Evolutionary conservation across 2,888 invertebrate genomes (phyloP), one percentile per base, ranked within the genome.

Genomic region (Galeruca laticollis): DNA sequence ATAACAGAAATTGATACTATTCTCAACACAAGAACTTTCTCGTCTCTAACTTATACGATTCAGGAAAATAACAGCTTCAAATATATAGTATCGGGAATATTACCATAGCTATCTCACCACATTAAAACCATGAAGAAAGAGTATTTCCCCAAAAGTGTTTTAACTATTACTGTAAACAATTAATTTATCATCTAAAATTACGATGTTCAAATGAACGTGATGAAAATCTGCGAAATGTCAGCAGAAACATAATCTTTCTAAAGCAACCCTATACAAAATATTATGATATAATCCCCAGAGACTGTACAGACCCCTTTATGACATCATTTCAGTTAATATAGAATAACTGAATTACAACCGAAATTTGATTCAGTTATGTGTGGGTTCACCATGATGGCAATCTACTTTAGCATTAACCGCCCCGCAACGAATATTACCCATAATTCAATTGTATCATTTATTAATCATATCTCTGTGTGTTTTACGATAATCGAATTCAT

Each of bases 361-460:
- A 81, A 81, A 80, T 81, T 78, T 77, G 82, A 84, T 85, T 82
- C 81, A 79, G 81, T 80, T 80, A 79, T 78, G 76, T 80, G 82
- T 78, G 83, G 82, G 79, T 80, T 76, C 72, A 75, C 78, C 82
- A 82, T 83, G 81, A 83, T 83, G 82, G 79, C 80, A 80, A 82
- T 79, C 79, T 82, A 82, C 81, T 83, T 82, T 81, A 78, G 35
- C 79, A 79, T 80, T 79, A 70, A 69, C 73, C 70, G 69, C 70
- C 69, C 71, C 73, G 70, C 76, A 70, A 76, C 73, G 75, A 78
- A 75, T 77, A 76, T 76, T 70, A 64, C 75, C 78, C 77, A 18
- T 81, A 81, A 81, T 79, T 74, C 68, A 79, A 81, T 82, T 80
- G 79, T 78, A 78, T 78, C 79, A 77, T 80, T 81, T 80, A 81